Evolutionary conservation across 2,797 vertebrate species (phyloP).

Genomic region (Sebastes dallii): DNA sequence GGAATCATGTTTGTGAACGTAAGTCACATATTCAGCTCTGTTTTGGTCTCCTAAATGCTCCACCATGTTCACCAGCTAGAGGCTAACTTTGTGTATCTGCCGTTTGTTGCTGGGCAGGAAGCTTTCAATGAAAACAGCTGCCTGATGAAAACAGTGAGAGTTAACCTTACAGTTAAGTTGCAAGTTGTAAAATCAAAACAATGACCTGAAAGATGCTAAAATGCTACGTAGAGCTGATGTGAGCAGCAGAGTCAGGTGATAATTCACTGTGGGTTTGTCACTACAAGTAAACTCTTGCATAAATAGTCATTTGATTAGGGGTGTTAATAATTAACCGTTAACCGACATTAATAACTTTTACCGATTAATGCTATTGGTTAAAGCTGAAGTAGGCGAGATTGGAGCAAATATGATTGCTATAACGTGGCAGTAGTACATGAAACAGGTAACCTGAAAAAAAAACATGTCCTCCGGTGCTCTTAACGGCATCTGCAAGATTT

Average conservation of each 20-base stretch:
- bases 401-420: too few relatives aligned
- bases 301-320: background rate
- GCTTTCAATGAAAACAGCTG: background rate
- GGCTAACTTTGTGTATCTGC: background rate
- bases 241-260: too few relatives aligned
- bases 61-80: background rate
- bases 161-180: background rate
- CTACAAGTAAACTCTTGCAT: background rate
- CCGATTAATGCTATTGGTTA: too few relatives aligned
- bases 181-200: background rate
- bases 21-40: background rate
- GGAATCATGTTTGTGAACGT: background rate
- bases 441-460: too few relatives aligned
- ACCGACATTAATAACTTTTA: too few relatives aligned
- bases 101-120: background rate
- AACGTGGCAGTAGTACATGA: too few relatives aligned
- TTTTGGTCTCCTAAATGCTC: background rate
- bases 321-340: too few relatives aligned
- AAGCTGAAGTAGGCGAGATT: too few relatives aligned
- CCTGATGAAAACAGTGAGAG: background rate
- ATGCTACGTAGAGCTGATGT: background rate
- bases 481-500: too few relatives aligned
- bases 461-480: too few relatives aligned
- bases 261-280: background rate
- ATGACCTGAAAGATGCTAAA: background rate